Percentiles rank a stretch among this genome's conserved stretches.
phyloP scores from a whole-genome alignment of 2,113 vertebrate species.

The Vulpes ferrilata region DNA sequence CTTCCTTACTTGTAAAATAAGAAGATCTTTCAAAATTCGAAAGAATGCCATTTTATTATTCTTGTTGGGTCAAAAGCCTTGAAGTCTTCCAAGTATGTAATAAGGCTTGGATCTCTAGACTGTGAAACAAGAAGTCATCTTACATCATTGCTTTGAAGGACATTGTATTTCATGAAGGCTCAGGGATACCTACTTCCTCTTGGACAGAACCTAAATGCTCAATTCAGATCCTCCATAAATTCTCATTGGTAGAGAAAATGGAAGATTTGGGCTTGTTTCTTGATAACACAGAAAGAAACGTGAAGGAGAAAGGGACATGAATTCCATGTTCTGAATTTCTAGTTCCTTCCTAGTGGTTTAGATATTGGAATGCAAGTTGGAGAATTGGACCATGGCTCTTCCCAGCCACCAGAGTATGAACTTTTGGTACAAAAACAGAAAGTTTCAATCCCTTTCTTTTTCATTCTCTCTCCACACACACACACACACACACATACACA shows the following conservation, averaged over 20 bases:
- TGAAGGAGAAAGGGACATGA: not conserved
- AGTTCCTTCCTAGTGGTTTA: not conserved
- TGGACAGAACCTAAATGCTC: not conserved
- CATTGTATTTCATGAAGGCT: not conserved
- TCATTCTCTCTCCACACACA: not conserved
- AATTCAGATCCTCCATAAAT: not conserved
- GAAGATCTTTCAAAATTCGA: not conserved
- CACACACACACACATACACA: too few species aligned
- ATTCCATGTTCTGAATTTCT: not conserved
- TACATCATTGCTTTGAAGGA: not conserved
- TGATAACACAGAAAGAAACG: not conserved
- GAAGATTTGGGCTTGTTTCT: not conserved
- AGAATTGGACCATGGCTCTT: not conserved
- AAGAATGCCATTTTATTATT: not conserved
- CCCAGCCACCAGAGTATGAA: not conserved
- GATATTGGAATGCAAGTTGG: not conserved
- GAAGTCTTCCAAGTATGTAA: not conserved
- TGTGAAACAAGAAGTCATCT: not conserved
- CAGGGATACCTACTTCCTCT: not conserved
- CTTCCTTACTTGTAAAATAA: slow-evolving; percentile 23
- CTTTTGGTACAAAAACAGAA: not conserved
- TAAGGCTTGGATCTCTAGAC: not conserved
- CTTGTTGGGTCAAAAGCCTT: not conserved
- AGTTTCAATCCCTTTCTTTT: not conserved
- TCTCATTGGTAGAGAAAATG: not conserved